Evolutionary conservation across 1,140 invertebrate species (phyloP).

Genomic region (Leptinotarsa defecta): DNA sequence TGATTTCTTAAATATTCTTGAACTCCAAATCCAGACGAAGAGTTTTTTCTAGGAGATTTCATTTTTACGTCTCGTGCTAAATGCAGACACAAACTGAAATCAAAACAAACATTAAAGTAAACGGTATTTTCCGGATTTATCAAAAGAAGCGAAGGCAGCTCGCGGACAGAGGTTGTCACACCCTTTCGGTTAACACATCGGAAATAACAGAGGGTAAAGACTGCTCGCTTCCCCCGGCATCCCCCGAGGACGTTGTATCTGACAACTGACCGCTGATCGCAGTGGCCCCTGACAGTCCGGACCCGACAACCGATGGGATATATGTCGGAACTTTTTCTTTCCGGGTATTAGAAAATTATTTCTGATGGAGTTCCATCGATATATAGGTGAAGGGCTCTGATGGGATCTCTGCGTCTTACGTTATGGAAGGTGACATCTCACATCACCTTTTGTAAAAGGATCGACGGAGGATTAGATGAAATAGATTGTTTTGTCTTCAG

Average conservation of each 20-base stretch:
- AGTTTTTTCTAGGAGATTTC: no score
- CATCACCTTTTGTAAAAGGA: background rate
- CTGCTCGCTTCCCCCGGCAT: background rate
- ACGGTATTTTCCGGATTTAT: slow-evolving; percentile 1
- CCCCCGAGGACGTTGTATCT: background rate
- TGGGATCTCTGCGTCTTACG: background rate
- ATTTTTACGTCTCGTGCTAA: background rate
- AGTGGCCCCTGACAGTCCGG: background rate
- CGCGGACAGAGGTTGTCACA: background rate
- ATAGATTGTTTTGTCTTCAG: slow-evolving; percentile 1
- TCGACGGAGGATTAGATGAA: background rate
- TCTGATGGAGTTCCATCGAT: background rate
- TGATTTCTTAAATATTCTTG: no score
- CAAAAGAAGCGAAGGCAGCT: background rate
- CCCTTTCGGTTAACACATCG: background rate
- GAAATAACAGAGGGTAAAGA: slow-evolving; percentile 8
- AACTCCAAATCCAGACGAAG: no score
- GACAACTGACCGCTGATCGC: slow-evolving; percentile 7
- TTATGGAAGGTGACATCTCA: background rate
- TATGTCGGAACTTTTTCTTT: background rate
- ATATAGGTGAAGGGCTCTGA: background rate
- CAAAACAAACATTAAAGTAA: background rate
- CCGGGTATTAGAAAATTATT: slow-evolving; percentile 1
- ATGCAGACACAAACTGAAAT: background rate
- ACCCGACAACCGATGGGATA: background rate